Evolutionary conservation across 2,113 vertebrate species (phyloP).

Genomic region (Hippocampus barbouri): DNA sequence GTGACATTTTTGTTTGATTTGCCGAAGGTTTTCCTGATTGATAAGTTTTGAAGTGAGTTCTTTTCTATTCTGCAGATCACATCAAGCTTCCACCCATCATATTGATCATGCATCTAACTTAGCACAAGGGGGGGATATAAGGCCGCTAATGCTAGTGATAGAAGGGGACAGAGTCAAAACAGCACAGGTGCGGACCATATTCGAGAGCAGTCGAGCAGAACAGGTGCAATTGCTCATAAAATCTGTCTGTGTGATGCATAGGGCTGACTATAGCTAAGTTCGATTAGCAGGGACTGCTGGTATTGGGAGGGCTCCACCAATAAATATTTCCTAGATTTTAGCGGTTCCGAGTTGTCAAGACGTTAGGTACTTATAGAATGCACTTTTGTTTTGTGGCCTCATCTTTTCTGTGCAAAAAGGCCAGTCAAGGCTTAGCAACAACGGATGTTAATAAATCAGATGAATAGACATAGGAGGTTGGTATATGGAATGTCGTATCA

Average conservation of each 20-base stretch:
- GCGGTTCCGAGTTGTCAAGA: neutral
- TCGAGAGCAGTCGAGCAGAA: constrained; percentile 29
- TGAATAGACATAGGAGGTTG: neutral
- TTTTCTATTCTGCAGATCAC: constrained; percentile 12
- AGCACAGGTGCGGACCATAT: constrained; percentile 8
- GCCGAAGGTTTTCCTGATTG: no score
- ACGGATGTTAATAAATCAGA: neutral
- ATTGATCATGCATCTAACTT: constrained; percentile 32
- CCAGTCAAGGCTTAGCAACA: neutral
- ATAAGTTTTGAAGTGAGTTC: neutral
- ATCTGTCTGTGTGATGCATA: neutral
- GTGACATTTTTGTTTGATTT: neutral
- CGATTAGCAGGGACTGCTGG: neutral
- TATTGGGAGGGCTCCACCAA: neutral
- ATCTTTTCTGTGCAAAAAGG: neutral
- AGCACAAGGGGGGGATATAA: constrained; percentile 62
- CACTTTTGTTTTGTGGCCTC: neutral
- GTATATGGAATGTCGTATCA: no score
- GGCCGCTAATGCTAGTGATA: constrained; percentile 46
- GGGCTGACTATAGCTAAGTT: neutral
- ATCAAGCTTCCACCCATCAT: constrained; percentile 22
- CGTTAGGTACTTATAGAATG: neutral
- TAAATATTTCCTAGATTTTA: neutral
- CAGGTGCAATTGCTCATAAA: constrained; percentile 8
- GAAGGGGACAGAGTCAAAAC: constrained; percentile 36